Evolutionary conservation across 1,140 invertebrate genomes (phyloP), one percentile per base, ranked within the genome.

Genomic region (Drosophila novamexicana): DNA sequence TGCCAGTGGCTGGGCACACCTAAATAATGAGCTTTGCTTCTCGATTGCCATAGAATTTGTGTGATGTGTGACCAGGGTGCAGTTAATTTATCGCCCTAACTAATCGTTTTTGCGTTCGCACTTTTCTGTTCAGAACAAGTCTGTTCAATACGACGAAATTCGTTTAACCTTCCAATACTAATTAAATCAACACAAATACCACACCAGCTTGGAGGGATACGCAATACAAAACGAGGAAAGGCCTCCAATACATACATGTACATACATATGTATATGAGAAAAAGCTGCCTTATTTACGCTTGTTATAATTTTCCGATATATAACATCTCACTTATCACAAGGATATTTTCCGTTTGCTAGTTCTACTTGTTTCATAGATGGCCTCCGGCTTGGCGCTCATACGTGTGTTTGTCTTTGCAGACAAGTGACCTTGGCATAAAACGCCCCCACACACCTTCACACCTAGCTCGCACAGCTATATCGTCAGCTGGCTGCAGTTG

Each of bases 401-500:
- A 44, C 68, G 44, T 34, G 40, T 36, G 63, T 67, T 56, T 59
- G 64, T 54, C 47, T 53, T 42, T 74, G 65, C 65, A 74, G 71
- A 74, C 71, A 69, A 50, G 62, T 74, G 71, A 74, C 71, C 71
- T 74, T 74, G 71, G 66, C 71, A 74, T 50, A 69, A 62, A 62
- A 74, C 71, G 66, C 66, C 65, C 71, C 50, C 71, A 45, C 57
- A 59, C 14, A 57, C 16, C 39, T 36, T 52, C 37, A 42, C 54
- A 57, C 39, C 54, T 57, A 42, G 9, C 62, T 47, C 40, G 53
- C 22, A 16, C 40, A 45, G 8, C 29, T 18, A 47, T 32, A 34
- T 18, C 18, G 47, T 57, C 53, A 39, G 69, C 54, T 45, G 29
- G 29, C 22, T 57, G 40, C 39, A 63, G 37, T 64, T 49, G 37